Base-by-base conservation (phyloP, 2,888 invertebrate species). In the Campoplex capitator region DNA sequence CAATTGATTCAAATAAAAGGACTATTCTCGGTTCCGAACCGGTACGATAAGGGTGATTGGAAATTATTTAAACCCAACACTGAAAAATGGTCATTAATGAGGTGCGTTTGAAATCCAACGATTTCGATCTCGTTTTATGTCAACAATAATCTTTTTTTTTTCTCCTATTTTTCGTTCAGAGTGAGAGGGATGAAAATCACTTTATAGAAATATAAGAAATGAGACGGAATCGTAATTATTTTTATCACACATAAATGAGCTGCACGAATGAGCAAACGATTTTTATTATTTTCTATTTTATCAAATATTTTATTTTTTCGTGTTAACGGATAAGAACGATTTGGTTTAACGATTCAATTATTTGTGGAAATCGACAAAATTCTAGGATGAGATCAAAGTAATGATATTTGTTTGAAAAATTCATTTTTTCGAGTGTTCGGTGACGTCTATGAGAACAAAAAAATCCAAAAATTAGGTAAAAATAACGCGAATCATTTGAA, bases 31-130 rank as follows among this genome's bases (percentile, higher is more conserved):
- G 9, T 42, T 42, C 13, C n/a, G 2, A 8, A 67, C 18, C 67
- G 42, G 13, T 28, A 28, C 18, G n/a, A 68, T 23, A 11, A 35
- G 23, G 4, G 67, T 23, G 42, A n/a, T 9, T 18, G 65, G 28
- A 42, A 38, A 65, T 48, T n/a, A 4, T 16, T 28, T 18, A 18
- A 11, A 18, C 18, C 42, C 65, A 23, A 23, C 42, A 45, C n/a
- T 28, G 8, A 75, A 65, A 23, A 76, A 81, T 81, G 80, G 80
- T 80, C 45, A 80, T 71, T 23, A 76, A 45, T 38, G 71, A 84
- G 84, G 84, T 80, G 75, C 80, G 84, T 75, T 68, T 8, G 32
- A 71, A 45, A 51, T 42, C 28, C 7, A 54, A 73, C 11, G 18
- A 32, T 16, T 71, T 48, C 32, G 45, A 28, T 16, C 28, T 32